phyloP scores from a whole-genome alignment of 2,888 invertebrate species.

The Unio pictorum region DNA sequence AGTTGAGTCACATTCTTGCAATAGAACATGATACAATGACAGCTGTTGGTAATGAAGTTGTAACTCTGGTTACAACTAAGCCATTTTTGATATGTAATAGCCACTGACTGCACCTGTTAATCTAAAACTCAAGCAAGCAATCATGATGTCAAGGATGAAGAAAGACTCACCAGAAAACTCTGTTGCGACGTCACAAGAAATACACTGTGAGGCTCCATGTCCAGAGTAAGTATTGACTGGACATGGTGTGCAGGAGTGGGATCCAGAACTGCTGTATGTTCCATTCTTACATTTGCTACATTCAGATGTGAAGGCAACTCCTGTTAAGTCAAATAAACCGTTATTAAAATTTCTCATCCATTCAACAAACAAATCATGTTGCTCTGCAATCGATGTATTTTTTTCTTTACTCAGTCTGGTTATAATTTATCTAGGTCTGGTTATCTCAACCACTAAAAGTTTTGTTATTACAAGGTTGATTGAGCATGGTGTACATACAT shows the following conservation, averaged over 20 bases:
- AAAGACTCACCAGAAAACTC: constrained; percentile 66
- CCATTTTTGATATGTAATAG: too few relatives aligned
- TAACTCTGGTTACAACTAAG: too few relatives aligned
- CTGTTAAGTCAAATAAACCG: constrained; percentile 56
- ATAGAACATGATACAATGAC: too few relatives aligned
- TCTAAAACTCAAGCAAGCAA: background rate
- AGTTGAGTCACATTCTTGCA: too few relatives aligned
- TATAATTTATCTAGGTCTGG: too few relatives aligned
- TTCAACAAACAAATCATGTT: too few relatives aligned
- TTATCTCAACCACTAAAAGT: too few relatives aligned
- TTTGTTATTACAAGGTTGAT: constrained; percentile 52
- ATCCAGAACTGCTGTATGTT: constrained; percentile 71
- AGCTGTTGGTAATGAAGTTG: too few relatives aligned
- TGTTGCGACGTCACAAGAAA: constrained; percentile 69
- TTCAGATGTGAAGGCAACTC: constrained; percentile 75
- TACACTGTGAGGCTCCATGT: constrained; percentile 72
- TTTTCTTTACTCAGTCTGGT: too few relatives aligned
- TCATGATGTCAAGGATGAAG: background rate
- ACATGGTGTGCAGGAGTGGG: constrained; percentile 71
- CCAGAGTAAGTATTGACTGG: constrained; percentile 72
- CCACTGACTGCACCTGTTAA: too few relatives aligned
- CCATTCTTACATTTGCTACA: constrained; percentile 74
- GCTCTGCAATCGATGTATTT: too few relatives aligned
- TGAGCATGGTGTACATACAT: constrained; percentile 73
- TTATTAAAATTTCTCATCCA: background rate